Conservation (phyloP, 2,888 invertebrate species). For the Diaperis boleti region DNA sequence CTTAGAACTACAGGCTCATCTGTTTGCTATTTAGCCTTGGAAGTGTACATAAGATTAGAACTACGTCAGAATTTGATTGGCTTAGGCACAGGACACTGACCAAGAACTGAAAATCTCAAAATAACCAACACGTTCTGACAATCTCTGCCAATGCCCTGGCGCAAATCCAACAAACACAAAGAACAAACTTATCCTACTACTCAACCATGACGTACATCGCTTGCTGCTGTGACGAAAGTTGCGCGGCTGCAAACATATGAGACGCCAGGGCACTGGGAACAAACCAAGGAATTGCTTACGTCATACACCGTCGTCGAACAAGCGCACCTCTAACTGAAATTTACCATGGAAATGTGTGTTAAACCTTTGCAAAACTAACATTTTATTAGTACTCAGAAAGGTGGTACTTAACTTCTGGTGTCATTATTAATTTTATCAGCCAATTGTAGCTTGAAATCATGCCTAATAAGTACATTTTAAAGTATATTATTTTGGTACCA, state of each 20-base stretch:
- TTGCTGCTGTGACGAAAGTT: constrained; percentile 93
- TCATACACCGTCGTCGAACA: constrained; percentile 43
- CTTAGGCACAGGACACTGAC: constrained; percentile 67
- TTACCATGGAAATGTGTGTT: too few species aligned
- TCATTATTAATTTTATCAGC: too few species aligned
- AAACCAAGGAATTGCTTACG: constrained; percentile 66
- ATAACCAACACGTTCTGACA: constrained; percentile 5
- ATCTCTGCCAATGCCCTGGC: constrained; percentile 94
- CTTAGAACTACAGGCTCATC: too few species aligned
- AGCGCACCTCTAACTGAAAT: too few species aligned
- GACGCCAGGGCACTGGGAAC: constrained; percentile 96
- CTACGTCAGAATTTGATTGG: not conserved
- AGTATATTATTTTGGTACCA: too few species aligned
- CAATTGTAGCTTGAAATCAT: too few species aligned
- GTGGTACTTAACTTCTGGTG: too few species aligned
- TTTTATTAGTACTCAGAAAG: too few species aligned
- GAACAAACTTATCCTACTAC: constrained; percentile 38
- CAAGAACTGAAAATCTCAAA: constrained; percentile 17
- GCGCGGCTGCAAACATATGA: constrained; percentile 94
- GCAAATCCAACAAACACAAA: constrained; percentile 44
- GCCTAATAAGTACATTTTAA: too few species aligned
- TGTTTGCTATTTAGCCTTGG: too few species aligned
- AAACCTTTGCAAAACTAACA: too few species aligned
- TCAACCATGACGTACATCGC: constrained; percentile 82
- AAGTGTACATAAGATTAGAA: not conserved